phyloP scores from a whole-genome alignment of 2,797 vertebrate genomes.

The Lutjanus campechanus region DNA sequence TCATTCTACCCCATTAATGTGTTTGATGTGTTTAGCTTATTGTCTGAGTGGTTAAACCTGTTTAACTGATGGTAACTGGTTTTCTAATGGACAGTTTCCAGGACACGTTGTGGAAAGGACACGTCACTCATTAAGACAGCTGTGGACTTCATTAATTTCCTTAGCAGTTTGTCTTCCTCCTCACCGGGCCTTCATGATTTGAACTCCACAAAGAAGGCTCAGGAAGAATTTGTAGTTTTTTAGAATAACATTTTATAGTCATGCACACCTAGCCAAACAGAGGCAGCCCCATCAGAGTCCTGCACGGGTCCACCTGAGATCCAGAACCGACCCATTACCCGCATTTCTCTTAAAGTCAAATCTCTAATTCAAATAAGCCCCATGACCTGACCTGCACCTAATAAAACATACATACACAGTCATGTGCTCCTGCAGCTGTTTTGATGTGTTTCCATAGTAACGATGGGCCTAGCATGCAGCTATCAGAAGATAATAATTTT shows the following conservation, averaged over 20 bases:
- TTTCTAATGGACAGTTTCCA: slow-evolving; percentile 61
- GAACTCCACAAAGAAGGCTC: slow-evolving; percentile 12
- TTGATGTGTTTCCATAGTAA: no score
- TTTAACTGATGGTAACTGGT: slow-evolving; percentile 47
- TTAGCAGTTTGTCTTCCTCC: slow-evolving; percentile 40
- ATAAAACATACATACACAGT: no score
- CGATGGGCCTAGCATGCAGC: no score
- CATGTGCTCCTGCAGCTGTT: no score
- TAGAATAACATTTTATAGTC: slow-evolving; percentile 17
- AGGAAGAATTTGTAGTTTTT: slow-evolving; percentile 8
- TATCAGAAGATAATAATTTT: no score
- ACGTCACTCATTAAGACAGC: slow-evolving; percentile 56
- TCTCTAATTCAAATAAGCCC: no score
- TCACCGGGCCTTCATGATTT: slow-evolving; percentile 2
- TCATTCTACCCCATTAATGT: slow-evolving; percentile 50
- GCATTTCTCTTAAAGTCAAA: no score
- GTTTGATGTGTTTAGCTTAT: slow-evolving; percentile 64
- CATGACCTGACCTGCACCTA: no score
- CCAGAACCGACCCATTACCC: no score
- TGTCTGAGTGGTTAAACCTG: slow-evolving; percentile 55
- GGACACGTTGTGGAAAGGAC: slow-evolving; percentile 54
- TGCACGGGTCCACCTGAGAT: no score
- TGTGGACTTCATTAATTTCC: slow-evolving; percentile 48
- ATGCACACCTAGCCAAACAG: slow-evolving; percentile 13
- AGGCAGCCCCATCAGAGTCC: neutral